Conservation (phyloP, 1,140 invertebrate genomes). For the Palaemon carinicauda region DNA sequence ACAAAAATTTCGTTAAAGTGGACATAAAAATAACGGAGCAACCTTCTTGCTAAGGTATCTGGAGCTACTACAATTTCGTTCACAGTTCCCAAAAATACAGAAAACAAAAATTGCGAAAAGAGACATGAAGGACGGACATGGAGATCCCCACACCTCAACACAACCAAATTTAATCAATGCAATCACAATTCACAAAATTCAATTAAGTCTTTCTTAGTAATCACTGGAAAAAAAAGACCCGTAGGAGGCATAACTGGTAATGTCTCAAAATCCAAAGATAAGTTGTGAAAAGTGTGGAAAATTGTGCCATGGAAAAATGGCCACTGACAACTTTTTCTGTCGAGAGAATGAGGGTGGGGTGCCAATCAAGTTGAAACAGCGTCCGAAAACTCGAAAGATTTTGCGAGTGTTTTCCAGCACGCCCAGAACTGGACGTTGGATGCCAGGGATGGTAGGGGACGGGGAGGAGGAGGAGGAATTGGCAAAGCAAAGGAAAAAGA, state of each 20-base stretch:
- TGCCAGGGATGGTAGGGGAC: background rate
- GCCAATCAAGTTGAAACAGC: constrained; percentile 53
- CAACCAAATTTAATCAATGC: too few relatives aligned
- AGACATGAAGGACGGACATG: too few relatives aligned
- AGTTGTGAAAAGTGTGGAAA: constrained; percentile 41
- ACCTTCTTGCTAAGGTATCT: too few relatives aligned
- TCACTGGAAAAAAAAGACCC: too few relatives aligned
- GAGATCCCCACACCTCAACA: too few relatives aligned
- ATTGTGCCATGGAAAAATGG: constrained; percentile 47
- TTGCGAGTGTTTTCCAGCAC: constrained; percentile 6
- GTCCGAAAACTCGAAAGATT: constrained; percentile 34
- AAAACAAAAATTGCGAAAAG: too few relatives aligned
- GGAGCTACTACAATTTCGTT: too few relatives aligned
- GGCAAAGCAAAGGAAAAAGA: background rate
- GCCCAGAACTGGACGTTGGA: background rate
- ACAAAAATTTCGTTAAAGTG: too few relatives aligned
- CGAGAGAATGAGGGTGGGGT: constrained; percentile 39
- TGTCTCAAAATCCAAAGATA: constrained; percentile 30
- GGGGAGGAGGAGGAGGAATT: background rate
- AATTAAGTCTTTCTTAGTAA: too few relatives aligned
- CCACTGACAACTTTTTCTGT: constrained; percentile 45
- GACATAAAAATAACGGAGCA: too few relatives aligned
- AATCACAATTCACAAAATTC: too few relatives aligned
- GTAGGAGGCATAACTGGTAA: background rate
- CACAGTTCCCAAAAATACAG: too few relatives aligned